Percentiles rank a stretch among this genome's conserved stretches.
These are phyloP conservation scores for Agrochola lychnidis DNA, from an alignment of 2,888 invertebrate genomes.

Conservation along the genomic window DNA sequence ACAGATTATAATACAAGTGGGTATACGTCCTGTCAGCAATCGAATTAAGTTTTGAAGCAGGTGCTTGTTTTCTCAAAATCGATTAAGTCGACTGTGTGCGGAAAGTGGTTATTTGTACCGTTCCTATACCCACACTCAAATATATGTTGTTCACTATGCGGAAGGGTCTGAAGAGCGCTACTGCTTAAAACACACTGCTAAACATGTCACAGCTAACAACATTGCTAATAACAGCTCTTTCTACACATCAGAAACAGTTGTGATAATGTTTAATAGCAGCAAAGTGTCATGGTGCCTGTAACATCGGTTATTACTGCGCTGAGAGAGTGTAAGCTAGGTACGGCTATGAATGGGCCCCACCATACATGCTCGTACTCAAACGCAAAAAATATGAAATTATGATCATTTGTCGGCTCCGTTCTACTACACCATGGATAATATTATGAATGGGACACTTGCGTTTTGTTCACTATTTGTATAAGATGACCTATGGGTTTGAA, in stretches of 20 bases:
- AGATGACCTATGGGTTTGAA: conserved; percentile 6
- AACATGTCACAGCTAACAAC: neutral
- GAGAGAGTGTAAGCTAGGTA: neutral
- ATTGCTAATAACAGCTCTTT: conserved; percentile 3
- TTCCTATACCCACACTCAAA: no score
- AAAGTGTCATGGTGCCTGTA: conserved; percentile 21
- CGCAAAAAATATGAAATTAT: conserved; percentile 57
- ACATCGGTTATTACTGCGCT: neutral
- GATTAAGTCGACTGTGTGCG: neutral
- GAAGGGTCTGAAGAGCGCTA: neutral
- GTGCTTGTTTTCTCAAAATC: no score
- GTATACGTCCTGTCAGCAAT: neutral
- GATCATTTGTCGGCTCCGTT: conserved; percentile 28
- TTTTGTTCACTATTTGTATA: conserved; percentile 19
- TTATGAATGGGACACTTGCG: conserved; percentile 24
- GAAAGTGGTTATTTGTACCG: neutral
- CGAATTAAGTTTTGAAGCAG: neutral
- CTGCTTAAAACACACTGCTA: neutral
- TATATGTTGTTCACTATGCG: no score
- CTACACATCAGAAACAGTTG: neutral
- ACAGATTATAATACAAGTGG: neutral
- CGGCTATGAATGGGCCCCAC: conserved; percentile 33
- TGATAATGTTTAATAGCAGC: conserved; percentile 12
- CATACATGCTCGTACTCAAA: conserved; percentile 24
- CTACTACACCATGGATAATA: conserved; percentile 19